Conservation (phyloP, 2,797 vertebrate species). For the Melanogrammus aeglefinus region DNA sequence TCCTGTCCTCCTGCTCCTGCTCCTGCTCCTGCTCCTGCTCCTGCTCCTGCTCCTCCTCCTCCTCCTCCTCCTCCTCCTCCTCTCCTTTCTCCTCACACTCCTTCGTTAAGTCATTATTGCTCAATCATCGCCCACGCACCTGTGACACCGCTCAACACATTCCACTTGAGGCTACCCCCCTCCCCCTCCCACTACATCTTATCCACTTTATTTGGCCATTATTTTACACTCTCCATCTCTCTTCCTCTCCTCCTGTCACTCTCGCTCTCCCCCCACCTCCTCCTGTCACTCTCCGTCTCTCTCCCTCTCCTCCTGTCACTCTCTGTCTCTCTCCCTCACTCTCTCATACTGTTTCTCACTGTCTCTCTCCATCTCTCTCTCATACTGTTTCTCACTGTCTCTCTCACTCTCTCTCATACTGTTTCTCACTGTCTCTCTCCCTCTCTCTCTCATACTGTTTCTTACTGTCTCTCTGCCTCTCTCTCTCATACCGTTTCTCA, state of each 20-base stretch:
- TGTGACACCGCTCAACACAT: not conserved
- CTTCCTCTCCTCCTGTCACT: too few relatives aligned
- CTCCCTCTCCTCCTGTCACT: too few relatives aligned
- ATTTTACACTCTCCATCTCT: not conserved
- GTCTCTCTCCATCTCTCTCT: too few relatives aligned
- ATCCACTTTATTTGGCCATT: not conserved
- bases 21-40: not conserved
- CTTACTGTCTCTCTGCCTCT: too few relatives aligned
- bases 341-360: too few relatives aligned
- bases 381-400: too few relatives aligned
- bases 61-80: not conserved
- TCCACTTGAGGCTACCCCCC: not conserved
- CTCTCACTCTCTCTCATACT: not conserved
- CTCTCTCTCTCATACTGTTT: not conserved
- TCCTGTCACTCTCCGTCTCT: too few relatives aligned
- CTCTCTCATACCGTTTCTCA: too few relatives aligned
- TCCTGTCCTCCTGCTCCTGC: not conserved
- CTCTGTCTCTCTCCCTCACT: too few relatives aligned
- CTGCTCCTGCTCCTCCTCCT: not conserved
- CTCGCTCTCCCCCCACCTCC: too few relatives aligned
- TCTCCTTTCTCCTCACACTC: not conserved
- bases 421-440: not conserved
- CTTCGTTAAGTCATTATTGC: not conserved
- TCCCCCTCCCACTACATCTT: not conserved
- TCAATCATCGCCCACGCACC: constrained; percentile 1